Base-by-base conservation (phyloP, 2,888 invertebrate genomes). In the Tetragnatha montana region DNA sequence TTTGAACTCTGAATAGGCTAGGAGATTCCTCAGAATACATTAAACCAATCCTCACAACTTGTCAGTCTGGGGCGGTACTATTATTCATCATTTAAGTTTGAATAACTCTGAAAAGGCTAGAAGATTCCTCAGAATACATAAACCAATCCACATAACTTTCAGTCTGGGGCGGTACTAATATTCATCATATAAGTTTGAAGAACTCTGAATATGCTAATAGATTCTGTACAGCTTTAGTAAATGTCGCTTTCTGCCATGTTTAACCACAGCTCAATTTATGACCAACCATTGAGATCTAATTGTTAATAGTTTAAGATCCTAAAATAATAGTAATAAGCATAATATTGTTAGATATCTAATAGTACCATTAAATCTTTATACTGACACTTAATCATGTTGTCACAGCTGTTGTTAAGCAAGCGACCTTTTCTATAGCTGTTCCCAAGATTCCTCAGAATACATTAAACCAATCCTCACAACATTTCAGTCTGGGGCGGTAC, bases 81-180 rank as follows among this genome's bases (percentile, higher is more conserved):
- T 12, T 8, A 60, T 60, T 60, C 60, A 60, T 60, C 60, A 60
- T 60, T 10, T 35, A 35, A 35, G 35, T 35, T 35, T 35, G 2
- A 35, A 35, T 4, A 35, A 35, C 4, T 35, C 4, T 35, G 35
- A 2, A 35, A 35, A 60, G 14, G 60, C 60, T 12, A 60, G 3
- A 35, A 35, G 35, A 6, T 10, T 60, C 17, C 4, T 75, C 75
- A 75, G 75, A 75, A n/a, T n/a, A n/a, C 47, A 75, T 75, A 47
- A 17, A 49, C 49, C 75, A 60, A 60, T 60, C 75, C 49, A 47
- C 75, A 75, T n/a, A n/a, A 50, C 8, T 49, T 17, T 75, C 75
- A 75, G 60, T 10, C 60, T 60, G 60, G 60, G 60, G 60, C 60
- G 60, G 60, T 60, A 60, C 60, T 8, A 8, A 6, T 8, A 60